A percentile compares a stretch with the other conserved stretches of the same genome.
Conservation (phyloP, 2,797 vertebrate species). For the Nasua narica region DNA sequence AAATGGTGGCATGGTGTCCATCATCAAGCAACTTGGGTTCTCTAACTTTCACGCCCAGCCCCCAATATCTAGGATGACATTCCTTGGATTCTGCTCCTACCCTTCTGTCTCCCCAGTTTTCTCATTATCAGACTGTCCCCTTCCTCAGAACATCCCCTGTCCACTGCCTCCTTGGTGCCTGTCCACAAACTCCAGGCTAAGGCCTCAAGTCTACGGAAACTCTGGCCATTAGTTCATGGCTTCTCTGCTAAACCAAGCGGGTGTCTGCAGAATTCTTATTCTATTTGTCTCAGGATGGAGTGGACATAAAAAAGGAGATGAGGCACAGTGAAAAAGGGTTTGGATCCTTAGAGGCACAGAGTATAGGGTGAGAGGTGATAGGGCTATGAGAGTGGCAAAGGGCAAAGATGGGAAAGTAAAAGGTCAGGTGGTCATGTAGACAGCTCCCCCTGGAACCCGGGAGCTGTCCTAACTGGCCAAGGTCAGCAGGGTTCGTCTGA, state of each 20-base stretch:
- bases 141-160: background rate
- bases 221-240: background rate
- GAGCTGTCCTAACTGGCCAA: background rate
- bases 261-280: background rate
- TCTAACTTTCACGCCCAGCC: background rate
- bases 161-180: background rate
- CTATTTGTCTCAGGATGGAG: background rate
- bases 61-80: background rate
- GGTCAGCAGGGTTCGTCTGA: background rate
- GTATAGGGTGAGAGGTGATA: background rate
- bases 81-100: background rate
- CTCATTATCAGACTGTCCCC: background rate
- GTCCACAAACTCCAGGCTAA: background rate
- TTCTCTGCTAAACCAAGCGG: background rate
- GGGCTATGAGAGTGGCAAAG: background rate
- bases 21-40: background rate
- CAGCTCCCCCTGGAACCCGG: background rate
- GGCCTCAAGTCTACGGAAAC: background rate
- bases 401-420: background rate
- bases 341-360: background rate
- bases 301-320: background rate
- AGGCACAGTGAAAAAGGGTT: background rate
- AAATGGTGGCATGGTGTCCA: background rate
- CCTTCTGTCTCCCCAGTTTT: background rate
- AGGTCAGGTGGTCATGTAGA: accelerated